phyloP scores from a whole-genome alignment of 1,140 invertebrate species.

The Drosophila sproati region DNA sequence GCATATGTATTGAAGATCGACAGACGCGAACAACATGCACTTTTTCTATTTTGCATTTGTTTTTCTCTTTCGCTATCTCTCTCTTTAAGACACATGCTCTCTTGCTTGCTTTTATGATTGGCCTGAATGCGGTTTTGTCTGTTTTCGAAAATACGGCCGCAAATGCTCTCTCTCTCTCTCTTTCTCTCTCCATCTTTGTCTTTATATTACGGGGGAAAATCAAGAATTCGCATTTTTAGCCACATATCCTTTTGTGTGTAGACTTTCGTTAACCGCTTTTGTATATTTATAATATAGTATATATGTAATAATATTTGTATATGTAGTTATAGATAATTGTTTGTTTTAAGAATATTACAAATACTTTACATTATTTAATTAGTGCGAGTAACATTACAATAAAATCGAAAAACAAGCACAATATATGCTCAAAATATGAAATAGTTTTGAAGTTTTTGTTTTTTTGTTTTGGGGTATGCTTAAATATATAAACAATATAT shows the following conservation, averaged over 20 bases:
- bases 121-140: conserved; percentile 11
- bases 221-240: not conserved
- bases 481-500: conserved; percentile 37
- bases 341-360: conserved; percentile 51
- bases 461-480: conserved; percentile 35
- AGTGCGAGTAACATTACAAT: conserved; percentile 79
- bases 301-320: conserved; percentile 52
- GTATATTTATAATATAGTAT: conserved; percentile 20
- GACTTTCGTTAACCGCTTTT: conserved; percentile 33
- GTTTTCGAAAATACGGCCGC: not conserved
- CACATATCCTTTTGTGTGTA: conserved; percentile 21
- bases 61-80: conserved; percentile 2
- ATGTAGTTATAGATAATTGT: conserved; percentile 50
- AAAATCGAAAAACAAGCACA: conserved; percentile 76
- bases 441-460: conserved; percentile 56
- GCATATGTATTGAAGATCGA: conserved; percentile 32
- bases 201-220: conserved; percentile 5
- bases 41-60: not conserved
- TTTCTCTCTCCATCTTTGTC: not conserved
- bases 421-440: conserved; percentile 72
- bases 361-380: conserved; percentile 66
- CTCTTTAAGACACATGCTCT: conserved; percentile 25
- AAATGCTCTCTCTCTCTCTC: not conserved
- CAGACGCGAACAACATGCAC: conserved; percentile 8
- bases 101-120: conserved; percentile 15